These are phyloP conservation scores for Peromyscus melanophrys DNA, from an alignment of 2,797 vertebrate genomes.

Conservation along the genomic window DNA sequence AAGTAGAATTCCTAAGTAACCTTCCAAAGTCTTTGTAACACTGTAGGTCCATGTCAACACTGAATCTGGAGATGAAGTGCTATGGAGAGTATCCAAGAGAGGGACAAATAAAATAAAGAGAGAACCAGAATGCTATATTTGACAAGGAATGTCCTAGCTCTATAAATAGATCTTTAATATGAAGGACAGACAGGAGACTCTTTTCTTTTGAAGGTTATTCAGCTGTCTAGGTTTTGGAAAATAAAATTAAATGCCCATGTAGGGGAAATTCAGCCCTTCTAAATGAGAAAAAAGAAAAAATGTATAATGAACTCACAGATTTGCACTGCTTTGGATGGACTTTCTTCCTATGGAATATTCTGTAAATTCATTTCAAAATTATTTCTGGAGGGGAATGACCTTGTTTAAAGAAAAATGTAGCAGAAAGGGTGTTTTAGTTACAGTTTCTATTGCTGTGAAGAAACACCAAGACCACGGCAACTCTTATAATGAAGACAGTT, in stretches of 20 bases:
- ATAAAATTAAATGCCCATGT: constrained; percentile 9
- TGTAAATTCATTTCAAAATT: constrained; percentile 35
- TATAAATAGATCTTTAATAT: constrained; percentile 72
- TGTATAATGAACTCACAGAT: not conserved
- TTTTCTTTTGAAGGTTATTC: constrained; percentile 68
- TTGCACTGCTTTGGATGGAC: not conserved
- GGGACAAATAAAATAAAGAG: constrained; percentile 8
- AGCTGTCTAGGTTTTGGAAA: constrained; percentile 64
- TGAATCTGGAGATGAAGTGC: constrained; percentile 55
- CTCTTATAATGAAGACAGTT: not conserved
- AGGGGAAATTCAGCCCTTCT: not conserved
- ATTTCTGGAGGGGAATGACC: not conserved
- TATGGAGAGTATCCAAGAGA: constrained; percentile 61
- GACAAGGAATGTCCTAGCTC: constrained; percentile 69
- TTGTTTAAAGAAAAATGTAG: constrained; percentile 18
- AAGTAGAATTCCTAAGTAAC: constrained; percentile 62
- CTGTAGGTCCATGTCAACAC: constrained; percentile 54
- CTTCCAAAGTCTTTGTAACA: constrained; percentile 70
- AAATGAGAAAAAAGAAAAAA: not conserved
- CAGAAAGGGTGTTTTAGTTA: not conserved
- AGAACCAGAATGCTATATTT: constrained; percentile 69
- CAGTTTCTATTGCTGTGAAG: not conserved
- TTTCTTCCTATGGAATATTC: constrained; percentile 15
- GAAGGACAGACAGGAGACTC: constrained; percentile 44
- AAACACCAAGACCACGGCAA: not conserved